Base-by-base conservation (phyloP, 2,113 vertebrate genomes). In the Calyptommatus sinebrachiatus region DNA sequence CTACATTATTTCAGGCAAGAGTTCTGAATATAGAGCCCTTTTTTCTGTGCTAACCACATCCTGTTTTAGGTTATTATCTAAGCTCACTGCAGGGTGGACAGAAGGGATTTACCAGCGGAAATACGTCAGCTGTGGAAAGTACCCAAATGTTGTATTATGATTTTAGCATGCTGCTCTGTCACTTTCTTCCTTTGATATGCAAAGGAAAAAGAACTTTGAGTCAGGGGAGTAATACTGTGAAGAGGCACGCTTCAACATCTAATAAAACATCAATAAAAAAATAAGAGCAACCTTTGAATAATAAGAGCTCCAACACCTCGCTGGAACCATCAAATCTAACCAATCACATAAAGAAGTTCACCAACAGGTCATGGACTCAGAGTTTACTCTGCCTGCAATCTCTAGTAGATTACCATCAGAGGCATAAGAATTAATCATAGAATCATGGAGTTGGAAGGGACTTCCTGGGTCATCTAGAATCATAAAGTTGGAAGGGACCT, bases 31-130 rank as follows among this genome's bases (percentile, higher is more conserved):
- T 7, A 26, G 24, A 73, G 48, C 1, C 28, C 53, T 48, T 45
- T 7, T 48, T 79, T 65, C 61, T 28, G 63, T 29, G 50, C 20
- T 72, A 81, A 35, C 71, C 79, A 81, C 79, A 74, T 81, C 79
- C 79, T 81, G 71, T 67, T 67, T 48, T 22, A 22, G 26, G 26
- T 7, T n/a, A 26, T 45, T 68, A 22, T 68, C 31, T 29, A 7
- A 24, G 26, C 48, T 74, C 26, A 24, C 8, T 7, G 2, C n/a
- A 71, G 63, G 31, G 7, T 60, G 28, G 57, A 24, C 63, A 1
- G 8, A 10, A 29, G 79, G 71, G 62, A 73, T 45, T 80, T 81
- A 81, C 79, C 79, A 68, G 79, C 57, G 71, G 79, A 81, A 74
- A 61, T 57, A 46, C 28, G 22, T 57, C 70, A 73, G 9, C 78